These are phyloP conservation scores for Euborellia annulipes DNA, from an alignment of 1,140 invertebrate genomes.

Conservation along the genomic window DNA sequence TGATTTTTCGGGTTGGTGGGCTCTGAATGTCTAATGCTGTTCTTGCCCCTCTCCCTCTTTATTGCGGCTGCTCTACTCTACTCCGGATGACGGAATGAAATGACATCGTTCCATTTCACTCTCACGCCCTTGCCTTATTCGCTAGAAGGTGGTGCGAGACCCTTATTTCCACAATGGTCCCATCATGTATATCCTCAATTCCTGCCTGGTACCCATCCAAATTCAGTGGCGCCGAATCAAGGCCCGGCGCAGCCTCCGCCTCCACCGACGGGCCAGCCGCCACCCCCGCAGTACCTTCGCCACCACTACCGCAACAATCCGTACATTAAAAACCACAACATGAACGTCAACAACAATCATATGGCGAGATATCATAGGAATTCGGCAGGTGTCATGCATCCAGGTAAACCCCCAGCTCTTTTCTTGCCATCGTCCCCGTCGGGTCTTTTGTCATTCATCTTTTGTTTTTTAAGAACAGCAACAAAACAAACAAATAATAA, in stretches of 20 bases:
- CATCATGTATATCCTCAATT: slow-evolving; percentile 85
- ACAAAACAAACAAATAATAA: too few relatives aligned
- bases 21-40: too few relatives aligned
- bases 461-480: neutral
- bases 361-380: slow-evolving; percentile 37
- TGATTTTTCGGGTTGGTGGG: too few relatives aligned
- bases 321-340: slow-evolving; percentile 29
- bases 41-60: neutral
- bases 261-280: slow-evolving; percentile 32
- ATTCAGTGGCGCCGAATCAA: slow-evolving; percentile 34
- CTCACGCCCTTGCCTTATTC: slow-evolving; percentile 13
- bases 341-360: slow-evolving; percentile 33
- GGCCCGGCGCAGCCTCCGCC: slow-evolving; percentile 36
- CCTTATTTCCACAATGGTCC: slow-evolving; percentile 80
- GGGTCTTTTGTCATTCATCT: neutral
- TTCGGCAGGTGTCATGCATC: slow-evolving; percentile 38
- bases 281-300: slow-evolving; percentile 34
- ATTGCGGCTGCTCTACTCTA: neutral
- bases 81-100: neutral
- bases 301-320: slow-evolving; percentile 35
- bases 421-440: too few relatives aligned
- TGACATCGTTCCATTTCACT: slow-evolving; percentile 8
- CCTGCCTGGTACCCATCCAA: slow-evolving; percentile 68
- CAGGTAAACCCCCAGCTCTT: slow-evolving; percentile 32
- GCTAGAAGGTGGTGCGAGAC: slow-evolving; percentile 31